Evolutionary conservation across 2,797 vertebrate species (phyloP), one percentile per base, ranked within the genome.

Genomic region (Babyrousa celebensis): DNA sequence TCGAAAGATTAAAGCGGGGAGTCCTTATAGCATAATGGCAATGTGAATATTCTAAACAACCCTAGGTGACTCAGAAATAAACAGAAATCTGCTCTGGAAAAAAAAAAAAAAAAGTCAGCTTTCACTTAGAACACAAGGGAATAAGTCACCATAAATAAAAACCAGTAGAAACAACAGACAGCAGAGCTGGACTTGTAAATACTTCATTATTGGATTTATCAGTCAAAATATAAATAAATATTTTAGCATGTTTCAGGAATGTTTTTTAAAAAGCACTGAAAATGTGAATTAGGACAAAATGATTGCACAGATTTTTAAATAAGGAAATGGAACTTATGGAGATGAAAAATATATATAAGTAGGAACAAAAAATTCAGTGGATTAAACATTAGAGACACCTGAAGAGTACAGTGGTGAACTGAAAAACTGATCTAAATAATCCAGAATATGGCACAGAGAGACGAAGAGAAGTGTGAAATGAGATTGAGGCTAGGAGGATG

Each of bases 281-380:
- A 92, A 58, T n/a, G 71, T 21, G 40, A 43, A 43, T 12, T 89
- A 83, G 12, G 16, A 68, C n/a, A 82, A 67, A 54, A 75, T 79
- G 21, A 86, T n/a, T 70, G n/a, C 63, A 17, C 12, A 86, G 20
- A 58, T 68, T 88, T 96, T 92, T 16, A 54, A 75, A 75, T 86
- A 68, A 96, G 32, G 40, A 91, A 96, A 71, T 82, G n/a, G 27
- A 95, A 88, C 15, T 86, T 95, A 27, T 87, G 68, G 67, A 62
- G 88, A 68, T 80, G 56, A 92, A 89, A 91, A 60, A n/a, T 77
- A 23, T 77, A 23, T 29, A 68, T 84, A 92, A 96, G n/a, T 25
- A n/a, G 70, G n/a, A 92, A 63, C 85, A 92, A 77, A 84, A 83
- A 83, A 62, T 52, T 84, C 21, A 84, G 3, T 82, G 40, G 56